Conservation (phyloP, 2,888 invertebrate genomes). For the Diaprepes abbreviatus region DNA sequence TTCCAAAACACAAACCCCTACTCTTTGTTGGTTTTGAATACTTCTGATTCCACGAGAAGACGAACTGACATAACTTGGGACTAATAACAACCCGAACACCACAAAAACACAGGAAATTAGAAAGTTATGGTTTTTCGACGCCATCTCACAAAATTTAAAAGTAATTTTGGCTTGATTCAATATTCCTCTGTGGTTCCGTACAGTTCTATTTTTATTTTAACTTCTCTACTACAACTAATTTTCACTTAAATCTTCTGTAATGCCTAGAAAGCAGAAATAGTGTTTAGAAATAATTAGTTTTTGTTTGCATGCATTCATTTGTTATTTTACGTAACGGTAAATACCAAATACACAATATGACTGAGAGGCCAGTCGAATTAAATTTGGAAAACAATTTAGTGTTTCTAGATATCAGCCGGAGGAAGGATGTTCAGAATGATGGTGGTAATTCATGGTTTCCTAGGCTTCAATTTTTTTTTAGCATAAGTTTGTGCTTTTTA, state of each 20-base stretch:
- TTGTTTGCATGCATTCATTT: neutral
- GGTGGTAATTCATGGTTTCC: too few species aligned
- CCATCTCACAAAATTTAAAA: slow-evolving; percentile 13
- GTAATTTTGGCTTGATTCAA: slow-evolving; percentile 4
- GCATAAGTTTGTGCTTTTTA: too few species aligned
- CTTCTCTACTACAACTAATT: slow-evolving; percentile 11
- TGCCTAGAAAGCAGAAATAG: slow-evolving; percentile 33
- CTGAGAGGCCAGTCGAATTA: too few species aligned
- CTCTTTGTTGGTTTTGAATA: slow-evolving; percentile 41
- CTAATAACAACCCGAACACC: slow-evolving; percentile 18
- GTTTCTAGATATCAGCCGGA: too few species aligned
- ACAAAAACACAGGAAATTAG: slow-evolving; percentile 14
- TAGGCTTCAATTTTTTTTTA: too few species aligned
- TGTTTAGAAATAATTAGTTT: neutral
- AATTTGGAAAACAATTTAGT: too few species aligned
- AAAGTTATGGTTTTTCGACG: slow-evolving; percentile 26
- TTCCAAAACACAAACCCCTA: slow-evolving; percentile 75
- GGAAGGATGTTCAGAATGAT: too few species aligned
- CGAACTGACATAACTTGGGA: neutral
- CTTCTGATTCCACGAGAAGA: neutral
- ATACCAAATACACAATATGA: too few species aligned
- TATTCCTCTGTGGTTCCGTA: neutral
- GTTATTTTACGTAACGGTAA: neutral
- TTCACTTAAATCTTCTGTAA: slow-evolving; percentile 7
- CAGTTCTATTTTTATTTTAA: slow-evolving; percentile 18